These are phyloP conservation scores for Ostrea edulis DNA, from an alignment of 1,140 invertebrate species.

Conservation along the genomic window DNA sequence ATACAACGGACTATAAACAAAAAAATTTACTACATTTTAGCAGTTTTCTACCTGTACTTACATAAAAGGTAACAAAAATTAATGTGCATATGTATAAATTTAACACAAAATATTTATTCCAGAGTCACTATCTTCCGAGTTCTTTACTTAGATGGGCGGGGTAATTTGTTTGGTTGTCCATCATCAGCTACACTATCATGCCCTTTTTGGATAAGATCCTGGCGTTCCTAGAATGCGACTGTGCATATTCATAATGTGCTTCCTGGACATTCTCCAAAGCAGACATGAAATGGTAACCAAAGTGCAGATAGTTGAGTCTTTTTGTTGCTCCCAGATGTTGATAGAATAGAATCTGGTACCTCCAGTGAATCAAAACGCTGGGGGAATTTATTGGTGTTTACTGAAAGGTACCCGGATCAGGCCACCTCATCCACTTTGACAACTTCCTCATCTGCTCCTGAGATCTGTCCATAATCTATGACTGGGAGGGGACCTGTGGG, in stretches of 20 bases:
- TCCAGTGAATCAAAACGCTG: slow-evolving; percentile 11
- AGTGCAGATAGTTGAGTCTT: background rate
- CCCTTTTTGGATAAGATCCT: too few relatives aligned
- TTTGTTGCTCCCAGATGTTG: background rate
- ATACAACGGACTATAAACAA: background rate
- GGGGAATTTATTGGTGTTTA: background rate
- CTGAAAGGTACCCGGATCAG: background rate
- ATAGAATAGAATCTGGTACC: background rate
- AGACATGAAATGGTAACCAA: slow-evolving; percentile 15
- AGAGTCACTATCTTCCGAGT: background rate
- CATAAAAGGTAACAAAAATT: background rate
- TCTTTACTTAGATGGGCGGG: too few relatives aligned
- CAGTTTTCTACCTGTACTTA: background rate
- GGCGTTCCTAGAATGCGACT: background rate
- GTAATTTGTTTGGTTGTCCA: too few relatives aligned
- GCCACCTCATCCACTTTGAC: slow-evolving; percentile 3
- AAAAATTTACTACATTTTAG: background rate
- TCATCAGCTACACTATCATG: too few relatives aligned
- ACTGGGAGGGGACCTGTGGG: background rate
- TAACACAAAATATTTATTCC: background rate
- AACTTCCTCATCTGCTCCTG: background rate
- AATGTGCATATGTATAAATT: background rate
- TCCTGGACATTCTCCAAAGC: background rate
- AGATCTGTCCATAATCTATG: background rate
- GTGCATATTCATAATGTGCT: background rate